phyloP scores from a whole-genome alignment of 1,140 invertebrate species.

The Subanguina moxae region DNA sequence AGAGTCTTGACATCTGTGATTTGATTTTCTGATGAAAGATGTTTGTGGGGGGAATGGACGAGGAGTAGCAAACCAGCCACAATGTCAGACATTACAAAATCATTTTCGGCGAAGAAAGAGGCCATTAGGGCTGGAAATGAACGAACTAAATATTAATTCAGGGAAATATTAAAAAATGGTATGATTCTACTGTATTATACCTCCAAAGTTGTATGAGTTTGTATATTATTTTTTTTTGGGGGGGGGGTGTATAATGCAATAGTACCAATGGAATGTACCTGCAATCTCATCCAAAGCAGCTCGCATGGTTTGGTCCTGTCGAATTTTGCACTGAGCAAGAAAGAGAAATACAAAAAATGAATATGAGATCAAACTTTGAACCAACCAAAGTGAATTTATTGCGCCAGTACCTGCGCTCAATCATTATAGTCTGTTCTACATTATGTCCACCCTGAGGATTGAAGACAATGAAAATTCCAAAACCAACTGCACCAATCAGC shows the following conservation, averaged over 20 bases:
- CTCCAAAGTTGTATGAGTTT: no score
- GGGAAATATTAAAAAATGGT: no score
- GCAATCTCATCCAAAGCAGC: conserved; percentile 56
- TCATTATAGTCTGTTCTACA: conserved; percentile 37
- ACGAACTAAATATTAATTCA: no score
- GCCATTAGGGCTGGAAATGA: conserved; percentile 31
- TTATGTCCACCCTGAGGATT: conserved; percentile 42
- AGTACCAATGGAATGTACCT: not conserved
- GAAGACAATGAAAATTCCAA: conserved; percentile 55
- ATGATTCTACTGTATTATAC: no score
- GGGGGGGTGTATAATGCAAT: no score
- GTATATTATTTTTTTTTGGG: no score
- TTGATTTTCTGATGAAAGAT: conserved; percentile 17
- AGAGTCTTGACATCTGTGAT: not conserved
- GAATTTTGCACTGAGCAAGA: conserved; percentile 57
- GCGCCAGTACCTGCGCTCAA: conserved; percentile 48
- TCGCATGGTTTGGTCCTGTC: conserved; percentile 47
- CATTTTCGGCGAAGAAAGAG: conserved; percentile 59
- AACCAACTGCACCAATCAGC: conserved; percentile 40
- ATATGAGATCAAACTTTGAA: no score
- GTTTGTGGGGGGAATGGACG: conserved; percentile 51
- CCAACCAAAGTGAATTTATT: conserved; percentile 8
- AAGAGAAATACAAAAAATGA: no score
- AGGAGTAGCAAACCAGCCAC: conserved; percentile 78
- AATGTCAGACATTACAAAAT: conserved; percentile 81